These are phyloP conservation scores for Cossypha dichroa DNA, from an alignment of 2,797 vertebrate species.

Conservation along the genomic window DNA sequence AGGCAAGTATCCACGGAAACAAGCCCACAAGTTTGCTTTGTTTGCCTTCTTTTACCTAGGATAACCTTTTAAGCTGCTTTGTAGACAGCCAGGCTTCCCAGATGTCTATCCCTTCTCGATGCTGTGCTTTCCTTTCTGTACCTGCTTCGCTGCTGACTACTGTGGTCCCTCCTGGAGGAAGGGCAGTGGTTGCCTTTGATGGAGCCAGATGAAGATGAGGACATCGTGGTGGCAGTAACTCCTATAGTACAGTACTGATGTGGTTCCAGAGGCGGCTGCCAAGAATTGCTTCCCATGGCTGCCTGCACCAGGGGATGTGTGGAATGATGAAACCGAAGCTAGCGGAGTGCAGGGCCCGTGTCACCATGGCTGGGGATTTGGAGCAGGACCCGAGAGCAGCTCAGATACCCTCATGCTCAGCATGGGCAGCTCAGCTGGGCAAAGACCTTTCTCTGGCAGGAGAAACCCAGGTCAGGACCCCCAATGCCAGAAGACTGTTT, in stretches of 20 bases:
- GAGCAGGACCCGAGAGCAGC: neutral
- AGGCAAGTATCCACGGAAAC: conserved; percentile 70
- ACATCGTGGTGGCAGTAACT: neutral
- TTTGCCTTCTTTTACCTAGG: conserved; percentile 65
- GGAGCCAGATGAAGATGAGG: neutral
- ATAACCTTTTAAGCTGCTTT: conserved; percentile 65
- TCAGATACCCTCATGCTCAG: neutral
- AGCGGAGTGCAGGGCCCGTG: neutral
- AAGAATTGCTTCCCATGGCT: conserved; percentile 33
- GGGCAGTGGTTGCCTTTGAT: neutral
- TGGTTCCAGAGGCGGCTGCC: conserved; percentile 4
- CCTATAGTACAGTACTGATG: neutral
- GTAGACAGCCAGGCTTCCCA: neutral
- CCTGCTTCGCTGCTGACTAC: neutral
- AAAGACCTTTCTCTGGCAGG: neutral
- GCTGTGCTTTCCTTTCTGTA: neutral
- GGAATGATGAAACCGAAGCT: conserved; percentile 21
- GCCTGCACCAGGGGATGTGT: neutral
- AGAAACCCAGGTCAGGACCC: neutral
- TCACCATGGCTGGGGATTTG: rapidly evolving
- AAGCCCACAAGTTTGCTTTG: conserved; percentile 62
- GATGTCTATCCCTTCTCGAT: neutral
- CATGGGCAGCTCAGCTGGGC: neutral
- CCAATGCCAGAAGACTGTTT: neutral
- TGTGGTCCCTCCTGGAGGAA: neutral